Percentiles rank a stretch among this genome's conserved stretches.
phyloP scores from a whole-genome alignment of 1,140 invertebrate species.

The Grapholita molesta region DNA sequence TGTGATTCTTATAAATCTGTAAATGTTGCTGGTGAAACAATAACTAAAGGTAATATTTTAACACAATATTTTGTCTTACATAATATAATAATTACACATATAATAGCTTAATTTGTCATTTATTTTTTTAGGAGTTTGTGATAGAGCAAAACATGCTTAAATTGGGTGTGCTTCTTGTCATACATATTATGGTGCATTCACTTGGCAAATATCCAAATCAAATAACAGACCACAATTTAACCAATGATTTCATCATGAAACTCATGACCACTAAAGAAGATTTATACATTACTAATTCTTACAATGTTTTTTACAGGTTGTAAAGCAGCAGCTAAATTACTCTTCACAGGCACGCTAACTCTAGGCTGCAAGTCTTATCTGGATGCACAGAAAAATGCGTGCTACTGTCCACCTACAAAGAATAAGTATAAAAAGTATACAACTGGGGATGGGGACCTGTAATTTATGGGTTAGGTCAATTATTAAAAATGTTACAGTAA shows the following conservation, averaged over 20 bases:
- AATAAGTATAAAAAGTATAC: slow-evolving; percentile 78
- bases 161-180: not conserved
- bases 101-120: not conserved
- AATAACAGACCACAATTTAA: not conserved
- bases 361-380: slow-evolving; percentile 90
- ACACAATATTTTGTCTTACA: not conserved
- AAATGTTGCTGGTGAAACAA: slow-evolving; percentile 80
- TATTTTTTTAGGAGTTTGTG: not conserved
- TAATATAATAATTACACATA: not conserved
- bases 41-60: slow-evolving; percentile 80
- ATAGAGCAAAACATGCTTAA: not conserved
- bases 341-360: slow-evolving; percentile 89
- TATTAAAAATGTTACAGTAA: not conserved
- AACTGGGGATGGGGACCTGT: slow-evolving; percentile 70
- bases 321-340: slow-evolving; percentile 89
- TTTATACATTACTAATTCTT: too few species aligned
- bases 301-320: slow-evolving; percentile 80
- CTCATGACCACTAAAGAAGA: not conserved
- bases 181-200: not conserved
- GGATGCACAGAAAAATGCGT: slow-evolving; percentile 88
- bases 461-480: slow-evolving; percentile 19
- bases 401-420: slow-evolving; percentile 82
- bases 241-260: not conserved
- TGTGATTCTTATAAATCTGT: slow-evolving; percentile 85
- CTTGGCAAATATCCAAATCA: not conserved